These are phyloP conservation scores for Torymus aiolomorphi DNA, from an alignment of 2,888 invertebrate genomes.

Conservation along the genomic window DNA sequence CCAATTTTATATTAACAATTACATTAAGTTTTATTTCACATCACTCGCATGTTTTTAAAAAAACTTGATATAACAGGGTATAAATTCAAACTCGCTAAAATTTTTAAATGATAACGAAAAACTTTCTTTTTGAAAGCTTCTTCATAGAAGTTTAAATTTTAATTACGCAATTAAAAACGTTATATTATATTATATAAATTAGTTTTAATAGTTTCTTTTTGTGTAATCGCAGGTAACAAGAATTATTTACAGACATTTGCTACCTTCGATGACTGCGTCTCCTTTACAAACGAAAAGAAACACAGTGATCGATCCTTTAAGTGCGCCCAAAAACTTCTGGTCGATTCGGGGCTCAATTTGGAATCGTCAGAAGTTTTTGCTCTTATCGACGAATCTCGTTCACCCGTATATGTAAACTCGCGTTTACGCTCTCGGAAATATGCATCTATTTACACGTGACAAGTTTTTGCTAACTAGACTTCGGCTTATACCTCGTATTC, in stretches of 20 bases:
- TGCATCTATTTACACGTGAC: slow-evolving; percentile 45
- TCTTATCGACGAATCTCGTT: not conserved
- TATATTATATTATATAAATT: not conserved
- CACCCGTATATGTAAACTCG: not conserved
- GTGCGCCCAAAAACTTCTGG: slow-evolving; percentile 39
- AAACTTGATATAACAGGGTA: too few species aligned
- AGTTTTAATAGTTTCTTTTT: slow-evolving; percentile 13
- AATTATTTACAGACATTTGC: slow-evolving; percentile 9
- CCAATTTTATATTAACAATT: too few species aligned
- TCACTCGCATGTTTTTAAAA: too few species aligned
- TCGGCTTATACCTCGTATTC: slow-evolving; percentile 7
- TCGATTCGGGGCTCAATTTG: slow-evolving; percentile 3
- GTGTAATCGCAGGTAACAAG: not conserved
- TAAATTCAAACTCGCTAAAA: too few species aligned
- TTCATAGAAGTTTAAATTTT: not conserved
- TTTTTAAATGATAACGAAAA: too few species aligned
- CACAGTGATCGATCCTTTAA: slow-evolving; percentile 33
- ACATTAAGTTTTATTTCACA: too few species aligned
- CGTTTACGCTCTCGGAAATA: not conserved
- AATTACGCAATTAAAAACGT: too few species aligned
- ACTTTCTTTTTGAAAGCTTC: too few species aligned
- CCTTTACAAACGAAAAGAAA: slow-evolving; percentile 20
- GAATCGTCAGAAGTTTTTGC: slow-evolving; percentile 28
- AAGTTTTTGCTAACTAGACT: slow-evolving; percentile 9
- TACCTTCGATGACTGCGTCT: slow-evolving; percentile 36